These are phyloP conservation scores for Phyto melanocephala DNA, from an alignment of 2,888 invertebrate genomes.

Conservation along the genomic window DNA sequence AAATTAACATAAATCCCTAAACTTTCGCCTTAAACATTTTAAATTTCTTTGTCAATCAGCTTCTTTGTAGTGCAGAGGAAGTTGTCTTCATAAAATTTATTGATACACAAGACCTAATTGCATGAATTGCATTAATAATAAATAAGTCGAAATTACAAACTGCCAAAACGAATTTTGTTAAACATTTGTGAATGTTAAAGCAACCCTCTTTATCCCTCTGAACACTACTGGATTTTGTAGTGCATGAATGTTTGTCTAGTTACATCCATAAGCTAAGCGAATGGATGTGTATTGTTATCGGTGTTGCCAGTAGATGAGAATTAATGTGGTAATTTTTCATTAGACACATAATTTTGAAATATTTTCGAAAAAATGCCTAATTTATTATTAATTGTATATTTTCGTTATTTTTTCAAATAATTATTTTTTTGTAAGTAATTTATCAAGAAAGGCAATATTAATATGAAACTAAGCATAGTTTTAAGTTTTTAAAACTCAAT, in stretches of 20 bases:
- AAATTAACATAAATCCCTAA: conserved; percentile 1
- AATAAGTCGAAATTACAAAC: conserved; percentile 45
- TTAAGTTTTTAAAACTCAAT: too few relatives aligned
- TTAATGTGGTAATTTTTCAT: too few relatives aligned
- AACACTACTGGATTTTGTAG: not conserved
- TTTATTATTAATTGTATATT: too few relatives aligned
- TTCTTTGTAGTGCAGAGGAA: not conserved
- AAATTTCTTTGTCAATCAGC: conserved; percentile 13
- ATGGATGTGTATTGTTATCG: too few relatives aligned
- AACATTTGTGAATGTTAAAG: conserved; percentile 53
- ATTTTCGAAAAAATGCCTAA: too few relatives aligned
- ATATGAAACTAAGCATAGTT: too few relatives aligned
- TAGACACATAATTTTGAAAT: too few relatives aligned
- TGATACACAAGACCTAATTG: conserved; percentile 37
- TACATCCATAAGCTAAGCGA: too few relatives aligned
- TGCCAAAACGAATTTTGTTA: conserved; percentile 50
- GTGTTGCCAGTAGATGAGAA: too few relatives aligned
- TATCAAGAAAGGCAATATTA: too few relatives aligned
- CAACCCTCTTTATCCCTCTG: not conserved
- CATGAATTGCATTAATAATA: conserved; percentile 8
- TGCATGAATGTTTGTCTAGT: not conserved
- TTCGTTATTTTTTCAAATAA: too few relatives aligned
- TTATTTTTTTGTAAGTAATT: too few relatives aligned
- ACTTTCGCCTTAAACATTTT: conserved; percentile 15
- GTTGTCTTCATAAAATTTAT: conserved; percentile 11